Percentiles rank a stretch among this genome's conserved stretches.
These are phyloP conservation scores for Tapera naevia DNA, from an alignment of 2,797 vertebrate species.

Conservation along the genomic window DNA sequence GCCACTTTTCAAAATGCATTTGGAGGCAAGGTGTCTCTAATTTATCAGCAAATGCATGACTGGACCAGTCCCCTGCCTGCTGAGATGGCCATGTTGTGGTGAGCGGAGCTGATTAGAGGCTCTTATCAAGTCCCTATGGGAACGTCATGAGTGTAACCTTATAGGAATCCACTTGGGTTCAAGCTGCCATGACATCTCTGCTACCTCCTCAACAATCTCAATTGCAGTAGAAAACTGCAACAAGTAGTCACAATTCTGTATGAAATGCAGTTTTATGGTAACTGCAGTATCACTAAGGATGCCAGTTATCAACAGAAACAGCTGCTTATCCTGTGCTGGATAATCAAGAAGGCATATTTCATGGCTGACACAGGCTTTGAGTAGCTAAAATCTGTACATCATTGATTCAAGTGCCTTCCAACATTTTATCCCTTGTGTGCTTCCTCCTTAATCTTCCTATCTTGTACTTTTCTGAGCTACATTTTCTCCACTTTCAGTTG, in stretches of 20 bases:
- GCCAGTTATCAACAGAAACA: background rate
- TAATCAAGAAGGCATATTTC: background rate
- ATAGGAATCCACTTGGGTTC: accelerated
- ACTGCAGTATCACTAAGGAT: background rate
- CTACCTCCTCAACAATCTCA: background rate
- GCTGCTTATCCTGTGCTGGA: background rate
- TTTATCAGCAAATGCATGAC: background rate
- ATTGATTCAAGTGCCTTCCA: background rate
- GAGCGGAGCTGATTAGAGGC: background rate
- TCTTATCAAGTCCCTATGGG: background rate
- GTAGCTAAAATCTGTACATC: background rate
- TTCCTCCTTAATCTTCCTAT: background rate
- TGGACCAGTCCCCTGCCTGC: background rate
- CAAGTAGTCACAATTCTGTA: background rate
- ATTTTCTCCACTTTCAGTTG: background rate
- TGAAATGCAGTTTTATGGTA: background rate
- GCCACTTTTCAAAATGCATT: background rate
- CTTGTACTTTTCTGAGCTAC: background rate
- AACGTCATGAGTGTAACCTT: background rate
- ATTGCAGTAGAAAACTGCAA: background rate
- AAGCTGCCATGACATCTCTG: background rate
- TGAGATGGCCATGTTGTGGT: background rate
- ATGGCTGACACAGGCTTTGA: background rate
- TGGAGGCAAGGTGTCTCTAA: background rate
- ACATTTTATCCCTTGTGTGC: background rate